A percentile compares a stretch with the other conserved stretches of the same genome.
Evolutionary conservation across 2,113 vertebrate genomes (phyloP).

Genomic region (Eupsittula cactorum): DNA sequence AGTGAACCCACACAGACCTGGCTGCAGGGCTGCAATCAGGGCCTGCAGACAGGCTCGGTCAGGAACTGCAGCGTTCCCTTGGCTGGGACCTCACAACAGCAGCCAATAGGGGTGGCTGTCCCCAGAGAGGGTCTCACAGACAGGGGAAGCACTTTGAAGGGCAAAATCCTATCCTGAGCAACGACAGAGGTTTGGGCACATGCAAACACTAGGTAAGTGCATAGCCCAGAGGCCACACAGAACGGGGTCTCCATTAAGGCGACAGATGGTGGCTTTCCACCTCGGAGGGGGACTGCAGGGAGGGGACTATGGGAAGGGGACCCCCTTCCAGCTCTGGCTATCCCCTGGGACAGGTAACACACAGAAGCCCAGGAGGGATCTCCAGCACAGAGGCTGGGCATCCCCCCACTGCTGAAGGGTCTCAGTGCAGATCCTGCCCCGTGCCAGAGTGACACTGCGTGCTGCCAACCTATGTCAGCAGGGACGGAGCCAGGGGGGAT

Average conservation of each 20-base stretch:
- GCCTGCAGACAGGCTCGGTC: fast-evolving
- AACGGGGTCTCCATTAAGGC: conserved; percentile 54
- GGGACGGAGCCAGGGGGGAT: neutral
- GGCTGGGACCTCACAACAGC: neutral
- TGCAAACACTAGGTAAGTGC: neutral
- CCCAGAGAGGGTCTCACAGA: neutral
- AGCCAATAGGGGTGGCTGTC: neutral
- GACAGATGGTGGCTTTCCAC: conserved; percentile 33
- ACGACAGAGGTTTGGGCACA: neutral
- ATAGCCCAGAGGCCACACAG: conserved; percentile 23
- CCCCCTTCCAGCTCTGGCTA: neutral
- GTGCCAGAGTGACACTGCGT: neutral
- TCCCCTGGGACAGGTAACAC: neutral
- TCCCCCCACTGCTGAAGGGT: neutral
- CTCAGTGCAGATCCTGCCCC: neutral
- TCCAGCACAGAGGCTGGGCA: neutral
- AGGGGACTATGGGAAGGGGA: neutral
- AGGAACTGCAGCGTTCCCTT: neutral
- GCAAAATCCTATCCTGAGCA: neutral
- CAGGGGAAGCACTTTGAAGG: neutral
- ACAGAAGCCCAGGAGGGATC: neutral
- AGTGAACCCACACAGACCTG: neutral
- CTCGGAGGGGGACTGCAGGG: neutral
- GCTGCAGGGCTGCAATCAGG: neutral
- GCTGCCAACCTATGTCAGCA: neutral